Base-by-base conservation (phyloP, 2,888 invertebrate genomes). In the Cryptus armator region DNA sequence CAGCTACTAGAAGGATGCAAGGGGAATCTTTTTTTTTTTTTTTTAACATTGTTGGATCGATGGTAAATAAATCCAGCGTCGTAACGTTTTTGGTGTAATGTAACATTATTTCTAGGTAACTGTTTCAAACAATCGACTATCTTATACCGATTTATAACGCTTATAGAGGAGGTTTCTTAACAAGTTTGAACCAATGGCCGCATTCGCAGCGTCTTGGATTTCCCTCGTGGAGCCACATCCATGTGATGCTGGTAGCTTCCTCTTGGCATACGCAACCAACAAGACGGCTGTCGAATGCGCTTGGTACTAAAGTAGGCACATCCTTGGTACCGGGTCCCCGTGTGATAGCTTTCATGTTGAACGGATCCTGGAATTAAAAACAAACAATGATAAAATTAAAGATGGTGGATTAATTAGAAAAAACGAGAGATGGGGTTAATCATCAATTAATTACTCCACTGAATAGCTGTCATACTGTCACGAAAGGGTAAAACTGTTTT, bases 211-310 rank as follows among this genome's bases (percentile, higher is more conserved):
- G 96, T 92, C 97, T 97, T 85, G 98, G 97, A 90, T 96, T 96
- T 53, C 97, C 99, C 95, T 97, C 96, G 94, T 99, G 97, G 91
- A 99, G 94, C 97, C 98, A 98, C 97, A 99, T 98, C 98, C 98
- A 99, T 92, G 97, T 97, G 89, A 99, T 96, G 86, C 96, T 95
- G 79, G 97, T 96, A 74, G 98, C 96, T 93, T 99, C 99, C 94
- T 99, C 98, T 94, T 99, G 98, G 94, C 99, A 99, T 94, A 99
- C 96, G 94, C 99, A 99, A 85, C 99, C 99, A 88, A 99, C 96
- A 89, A 99, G 96, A 91, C 99, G 97, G 81, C 97, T 97, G 77
- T 98, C 97, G 89, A 97, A 98, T 91, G 97, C 97, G 75, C 99
- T 99, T 84, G 98, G 98, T 90, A 99, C 97, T 88, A 98, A 94